Base-by-base conservation (phyloP, 2,888 invertebrate genomes). In the Smittia sp. region DNA sequence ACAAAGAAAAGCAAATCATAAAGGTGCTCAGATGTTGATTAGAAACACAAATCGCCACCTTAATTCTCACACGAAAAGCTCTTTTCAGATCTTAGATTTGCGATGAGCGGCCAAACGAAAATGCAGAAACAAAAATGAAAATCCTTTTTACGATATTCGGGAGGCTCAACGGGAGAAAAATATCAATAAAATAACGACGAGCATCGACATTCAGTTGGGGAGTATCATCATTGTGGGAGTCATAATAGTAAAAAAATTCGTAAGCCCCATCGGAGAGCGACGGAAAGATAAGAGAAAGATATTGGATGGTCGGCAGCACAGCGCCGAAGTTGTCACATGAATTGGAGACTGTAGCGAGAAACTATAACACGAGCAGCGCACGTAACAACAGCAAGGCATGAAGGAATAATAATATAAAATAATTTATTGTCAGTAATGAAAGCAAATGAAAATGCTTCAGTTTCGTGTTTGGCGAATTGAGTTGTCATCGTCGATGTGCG, bases 11-110 rank as follows among this genome's bases (percentile, higher is more conserved):
- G n/a, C 24, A 18, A 46, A 46, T 67, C n/a, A 46, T 70, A 54
- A 70, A 70, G 70, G 70, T 70, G 70, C 70, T 70, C 54, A 70
- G 58, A 70, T 70, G 70, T 70, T 70, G 70, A 70, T 70, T 70
- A 70, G 70, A 70, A 38, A 27, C 22, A 18, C 58, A 32, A 32
- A 46, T 25, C 65, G 27, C 11, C 24, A 24, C 65, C 9, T 65
- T 13, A 65, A n/a, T 65, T 65, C 27, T 15, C 46, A 15, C 15
- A 46, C 46, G 46, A n/a, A 46, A 15, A 46, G 46, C 46, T 46
- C 46, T 46, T n/a, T 46, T 13, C 63, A 63, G 15, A 46, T 46
- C n/a, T 27, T 27, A 15, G 65, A n/a, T 27, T 65, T 65, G 32
- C 13, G 24, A 7, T 62, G 11, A 62, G 32, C 32, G 32, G 2